Conservation (phyloP, 23 tunicate species). For the Clavelina lepadiformis region DNA sequence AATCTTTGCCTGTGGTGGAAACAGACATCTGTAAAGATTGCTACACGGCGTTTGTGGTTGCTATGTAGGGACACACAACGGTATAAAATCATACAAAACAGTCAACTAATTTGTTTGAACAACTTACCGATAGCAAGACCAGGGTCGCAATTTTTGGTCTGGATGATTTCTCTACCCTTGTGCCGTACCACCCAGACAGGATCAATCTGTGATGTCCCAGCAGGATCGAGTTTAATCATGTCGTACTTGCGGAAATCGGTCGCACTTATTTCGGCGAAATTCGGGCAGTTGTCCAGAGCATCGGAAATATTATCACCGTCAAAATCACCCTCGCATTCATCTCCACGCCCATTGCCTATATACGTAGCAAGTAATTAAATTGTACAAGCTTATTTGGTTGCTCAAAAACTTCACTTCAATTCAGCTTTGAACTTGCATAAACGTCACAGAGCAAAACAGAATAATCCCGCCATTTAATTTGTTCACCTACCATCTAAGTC, state of each 20-base stretch:
- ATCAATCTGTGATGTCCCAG: slow-evolving; percentile 77
- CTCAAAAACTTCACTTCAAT: background rate
- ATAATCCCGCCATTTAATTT: background rate
- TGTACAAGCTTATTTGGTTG: too few relatives aligned
- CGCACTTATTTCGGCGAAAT: slow-evolving; percentile 37
- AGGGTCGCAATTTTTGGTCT: slow-evolving; percentile 93
- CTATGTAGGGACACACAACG: too few relatives aligned
- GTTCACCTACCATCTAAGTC: slow-evolving; percentile 51
- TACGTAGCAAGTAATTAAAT: too few relatives aligned
- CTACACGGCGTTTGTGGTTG: too few relatives aligned
- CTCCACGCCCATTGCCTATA: slow-evolving; percentile 82
- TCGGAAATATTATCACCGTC: slow-evolving; percentile 82
- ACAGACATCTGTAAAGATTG: background rate
- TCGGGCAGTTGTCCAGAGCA: slow-evolving; percentile 59
- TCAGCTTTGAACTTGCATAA: background rate
- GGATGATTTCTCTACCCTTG: slow-evolving; percentile 91
- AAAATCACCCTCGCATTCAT: slow-evolving; percentile 84
- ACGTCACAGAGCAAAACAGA: background rate
- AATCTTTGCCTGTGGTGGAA: slow-evolving; percentile 49
- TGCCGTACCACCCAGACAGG: slow-evolving; percentile 84
- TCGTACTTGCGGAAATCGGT: slow-evolving; percentile 80
- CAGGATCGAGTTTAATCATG: slow-evolving; percentile 82
- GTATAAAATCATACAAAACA: too few relatives aligned
- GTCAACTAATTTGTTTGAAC: too few relatives aligned
- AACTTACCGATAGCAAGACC: slow-evolving; percentile 87